Evolutionary conservation across 2,888 invertebrate species (phyloP), one percentile per base, ranked within the genome.

Genomic region (Nesidiocoris tenuis): DNA sequence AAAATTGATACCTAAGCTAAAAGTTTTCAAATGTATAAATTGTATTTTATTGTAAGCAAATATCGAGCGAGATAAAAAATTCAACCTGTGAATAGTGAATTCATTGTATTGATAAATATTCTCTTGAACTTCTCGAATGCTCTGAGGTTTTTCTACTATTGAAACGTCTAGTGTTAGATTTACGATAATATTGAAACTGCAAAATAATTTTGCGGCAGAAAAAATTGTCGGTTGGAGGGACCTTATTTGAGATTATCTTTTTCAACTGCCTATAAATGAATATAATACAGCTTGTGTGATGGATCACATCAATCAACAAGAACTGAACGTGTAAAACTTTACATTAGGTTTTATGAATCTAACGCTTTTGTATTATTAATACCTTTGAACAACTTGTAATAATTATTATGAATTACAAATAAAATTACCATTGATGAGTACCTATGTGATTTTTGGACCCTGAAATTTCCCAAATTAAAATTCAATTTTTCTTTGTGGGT

Each of bases 361-460:
- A 70, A 70, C 70, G 70, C 70, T 70, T 70, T 70, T 70, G 67
- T 67, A 67, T 67, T 54, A 66, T 59, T 70, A 17, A 22, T n/a
- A 59, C 57, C 70, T 70, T 59, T 2, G 16, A 65, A 55, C 54
- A 67, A 56, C 22, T 23, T 61, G 39, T 59, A 17, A 59, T 19
- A 16, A 23, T 56, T 61, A 17, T 21, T 61, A 61, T 54, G 25
- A 70, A 61, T 70, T 70, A 18, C 16, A 39, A 72, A 59, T 70
- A 70, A 59, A 70, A 56, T 70, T 59, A 70, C 24, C 18, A 24
- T 59, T 59, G 39, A n/a, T n/a, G n/a, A n/a, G n/a, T n/a, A n/a
- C n/a, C n/a, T n/a, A n/a, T n/a, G n/a, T n/a, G n/a, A n/a, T n/a
- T n/a, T n/a, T n/a, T n/a, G n/a, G n/a, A n/a, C n/a, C n/a, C n/a